These are phyloP conservation scores for Brachionus asplanchnoidis DNA, from an alignment of 1,140 invertebrate genomes.

Conservation along the genomic window DNA sequence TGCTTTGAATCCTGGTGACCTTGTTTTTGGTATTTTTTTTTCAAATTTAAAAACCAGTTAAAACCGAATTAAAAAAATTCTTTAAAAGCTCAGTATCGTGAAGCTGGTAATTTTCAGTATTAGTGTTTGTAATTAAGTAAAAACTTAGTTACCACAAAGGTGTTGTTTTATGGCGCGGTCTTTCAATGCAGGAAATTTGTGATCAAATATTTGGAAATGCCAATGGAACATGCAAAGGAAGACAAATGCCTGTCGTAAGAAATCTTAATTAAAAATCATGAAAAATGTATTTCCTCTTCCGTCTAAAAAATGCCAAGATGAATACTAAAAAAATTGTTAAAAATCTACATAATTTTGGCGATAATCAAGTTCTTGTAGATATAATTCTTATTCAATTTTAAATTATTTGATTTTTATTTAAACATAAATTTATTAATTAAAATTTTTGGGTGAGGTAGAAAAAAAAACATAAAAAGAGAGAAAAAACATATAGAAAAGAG, in stretches of 20 bases:
- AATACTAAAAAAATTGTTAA: not conserved
- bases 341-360: not conserved
- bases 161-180: constrained; percentile 84
- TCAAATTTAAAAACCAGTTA: not conserved
- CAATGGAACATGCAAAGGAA: constrained; percentile 79
- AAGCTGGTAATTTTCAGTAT: constrained; percentile 44
- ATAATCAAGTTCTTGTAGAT: not conserved
- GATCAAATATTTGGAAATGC: constrained; percentile 94
- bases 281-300: not conserved
- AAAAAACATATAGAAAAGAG: no score
- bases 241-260: constrained; percentile 79
- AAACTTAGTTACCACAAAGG: constrained; percentile 33
- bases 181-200: constrained; percentile 76
- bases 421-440: not conserved
- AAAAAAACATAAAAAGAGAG: no score
- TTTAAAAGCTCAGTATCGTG: constrained; percentile 57
- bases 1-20: constrained; percentile 74
- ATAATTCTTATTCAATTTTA: no score
- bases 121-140: not conserved
- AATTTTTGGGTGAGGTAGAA: no score
- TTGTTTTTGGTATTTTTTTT: constrained; percentile 34
- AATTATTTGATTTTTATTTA: no score
- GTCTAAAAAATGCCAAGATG: not conserved
- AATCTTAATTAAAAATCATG: not conserved
- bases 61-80: not conserved